Conservation (phyloP, 2,113 vertebrate species). For the Lynx canadensis region DNA sequence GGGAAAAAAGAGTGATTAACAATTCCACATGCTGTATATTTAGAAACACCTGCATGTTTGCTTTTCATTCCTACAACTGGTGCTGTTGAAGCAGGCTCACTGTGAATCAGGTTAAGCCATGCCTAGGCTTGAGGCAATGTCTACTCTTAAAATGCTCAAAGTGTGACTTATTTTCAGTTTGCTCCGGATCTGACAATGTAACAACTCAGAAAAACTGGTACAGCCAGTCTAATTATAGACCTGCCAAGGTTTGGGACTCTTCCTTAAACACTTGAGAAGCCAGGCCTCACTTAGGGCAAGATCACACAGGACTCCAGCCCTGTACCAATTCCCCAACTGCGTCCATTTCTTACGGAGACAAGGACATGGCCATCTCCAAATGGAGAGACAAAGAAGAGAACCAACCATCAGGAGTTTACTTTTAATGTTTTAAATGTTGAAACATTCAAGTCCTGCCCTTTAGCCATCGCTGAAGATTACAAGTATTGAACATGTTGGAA, state of each 20-base stretch:
- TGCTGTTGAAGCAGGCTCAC: not conserved
- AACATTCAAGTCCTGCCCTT: constrained; percentile 19
- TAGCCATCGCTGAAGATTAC: not conserved
- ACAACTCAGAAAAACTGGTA: constrained; percentile 31
- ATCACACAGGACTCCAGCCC: not conserved
- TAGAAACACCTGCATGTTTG: not conserved
- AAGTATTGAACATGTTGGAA: not conserved
- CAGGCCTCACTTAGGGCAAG: not conserved
- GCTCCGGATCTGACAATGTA: not conserved
- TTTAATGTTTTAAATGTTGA: not conserved
- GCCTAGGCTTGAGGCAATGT: not conserved
- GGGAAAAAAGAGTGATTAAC: not conserved
- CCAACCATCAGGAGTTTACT: not conserved
- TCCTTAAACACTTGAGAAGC: not conserved
- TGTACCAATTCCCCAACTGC: not conserved
- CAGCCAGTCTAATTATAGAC: not conserved
- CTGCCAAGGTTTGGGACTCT: not conserved
- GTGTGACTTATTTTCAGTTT: not conserved
- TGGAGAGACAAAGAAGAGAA: not conserved
- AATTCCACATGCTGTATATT: not conserved
- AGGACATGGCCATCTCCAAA: not conserved
- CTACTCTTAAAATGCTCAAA: constrained; percentile 14
- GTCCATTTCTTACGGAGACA: not conserved
- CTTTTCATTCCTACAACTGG: not conserved
- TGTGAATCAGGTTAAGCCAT: not conserved